A percentile compares a stretch with the other conserved stretches of the same genome.
Conservation (phyloP, 2,888 invertebrate genomes). For the Theretra japonica region DNA sequence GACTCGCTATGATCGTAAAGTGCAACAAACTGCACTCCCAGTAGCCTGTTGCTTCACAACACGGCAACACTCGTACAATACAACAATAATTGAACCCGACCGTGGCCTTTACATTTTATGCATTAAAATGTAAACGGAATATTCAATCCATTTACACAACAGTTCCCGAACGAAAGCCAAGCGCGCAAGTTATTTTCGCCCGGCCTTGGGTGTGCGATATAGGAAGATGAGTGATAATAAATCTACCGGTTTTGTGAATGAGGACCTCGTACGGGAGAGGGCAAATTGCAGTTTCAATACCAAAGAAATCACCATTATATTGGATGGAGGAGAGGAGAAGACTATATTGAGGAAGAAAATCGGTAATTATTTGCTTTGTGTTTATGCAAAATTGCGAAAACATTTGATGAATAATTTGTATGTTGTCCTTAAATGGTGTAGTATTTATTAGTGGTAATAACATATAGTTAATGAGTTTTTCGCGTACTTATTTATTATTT, state of each 20-base stretch:
- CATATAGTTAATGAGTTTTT: too few relatives aligned
- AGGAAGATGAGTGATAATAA: slow-evolving; percentile 46
- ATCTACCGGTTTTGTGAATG: slow-evolving; percentile 74
- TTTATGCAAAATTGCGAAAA: background rate
- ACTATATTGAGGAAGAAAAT: slow-evolving; percentile 86
- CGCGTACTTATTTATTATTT: too few relatives aligned
- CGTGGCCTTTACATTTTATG: background rate
- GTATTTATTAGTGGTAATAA: too few relatives aligned
- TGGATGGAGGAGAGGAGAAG: slow-evolving; percentile 90
- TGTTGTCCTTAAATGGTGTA: slow-evolving; percentile 8
- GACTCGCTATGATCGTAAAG: slow-evolving; percentile 24
- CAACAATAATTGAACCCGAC: background rate
- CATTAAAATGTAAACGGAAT: slow-evolving; percentile 1
- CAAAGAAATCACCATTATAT: slow-evolving; percentile 89
- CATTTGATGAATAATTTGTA: background rate
- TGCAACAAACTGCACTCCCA: slow-evolving; percentile 16
- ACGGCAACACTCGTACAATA: background rate
- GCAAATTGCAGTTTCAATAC: slow-evolving; percentile 88
- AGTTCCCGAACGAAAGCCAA: background rate
- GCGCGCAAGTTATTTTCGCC: slow-evolving; percentile 1
- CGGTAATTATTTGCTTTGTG: slow-evolving; percentile 49
- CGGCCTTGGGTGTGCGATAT: background rate
- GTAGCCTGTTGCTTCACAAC: background rate
- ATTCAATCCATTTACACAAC: background rate
- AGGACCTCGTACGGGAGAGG: slow-evolving; percentile 89